A percentile compares a stretch with the other conserved stretches of the same genome.
These are phyloP conservation scores for Ibidorhyncha struthersii DNA, from an alignment of 2,113 vertebrate species.

Conservation along the genomic window DNA sequence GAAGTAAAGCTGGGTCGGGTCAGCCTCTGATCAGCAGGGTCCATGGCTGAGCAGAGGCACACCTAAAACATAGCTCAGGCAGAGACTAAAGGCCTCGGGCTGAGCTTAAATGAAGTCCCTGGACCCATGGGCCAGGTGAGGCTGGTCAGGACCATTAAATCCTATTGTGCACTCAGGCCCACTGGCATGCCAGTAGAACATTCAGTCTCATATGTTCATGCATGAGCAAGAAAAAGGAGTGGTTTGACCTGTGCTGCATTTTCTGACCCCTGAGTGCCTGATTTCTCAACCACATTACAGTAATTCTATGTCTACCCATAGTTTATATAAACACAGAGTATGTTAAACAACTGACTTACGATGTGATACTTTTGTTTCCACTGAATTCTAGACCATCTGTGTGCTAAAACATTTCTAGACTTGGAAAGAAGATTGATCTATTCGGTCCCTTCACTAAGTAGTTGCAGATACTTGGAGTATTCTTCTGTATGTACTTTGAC, in stretches of 20 bases:
- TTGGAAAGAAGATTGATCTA: slow-evolving; percentile 31
- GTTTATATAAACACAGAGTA: slow-evolving; percentile 51
- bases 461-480: slow-evolving; percentile 27
- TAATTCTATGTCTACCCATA: slow-evolving; percentile 31
- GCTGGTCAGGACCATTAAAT: background rate
- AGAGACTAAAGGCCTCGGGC: background rate
- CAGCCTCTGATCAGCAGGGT: background rate
- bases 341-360: slow-evolving; percentile 59
- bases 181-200: background rate
- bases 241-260: slow-evolving; percentile 29
- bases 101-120: background rate
- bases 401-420: slow-evolving; percentile 3
- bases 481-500: background rate
- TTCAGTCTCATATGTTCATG: background rate
- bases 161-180: background rate
- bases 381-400: slow-evolving; percentile 49
- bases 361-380: slow-evolving; percentile 49
- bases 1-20: background rate
- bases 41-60: rapidly evolving
- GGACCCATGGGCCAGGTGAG: background rate
- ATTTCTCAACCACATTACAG: slow-evolving; percentile 48
- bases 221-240: slow-evolving; percentile 12
- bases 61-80: background rate
- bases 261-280: slow-evolving; percentile 44
- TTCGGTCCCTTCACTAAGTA: background rate